Evolutionary conservation across 2,888 invertebrate species (phyloP), one percentile per base, ranked within the genome.

Genomic region (Amphipoea oculea): DNA sequence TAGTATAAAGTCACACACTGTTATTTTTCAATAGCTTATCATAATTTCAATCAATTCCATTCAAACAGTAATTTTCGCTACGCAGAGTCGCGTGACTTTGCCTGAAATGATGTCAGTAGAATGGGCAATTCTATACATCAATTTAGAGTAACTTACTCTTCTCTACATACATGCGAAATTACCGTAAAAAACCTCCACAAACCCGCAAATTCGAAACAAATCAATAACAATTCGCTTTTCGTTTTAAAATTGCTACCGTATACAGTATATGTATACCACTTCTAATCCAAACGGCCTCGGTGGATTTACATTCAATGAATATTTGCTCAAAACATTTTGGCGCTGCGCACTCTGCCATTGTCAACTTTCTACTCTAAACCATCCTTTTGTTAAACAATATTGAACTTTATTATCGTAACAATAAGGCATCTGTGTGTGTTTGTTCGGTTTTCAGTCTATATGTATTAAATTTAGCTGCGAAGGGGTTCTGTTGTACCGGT

Each of bases 231-330:
- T 89, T 84, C 83, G 70, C 70, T 87, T 82, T 87, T 78, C 83
- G 84, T 89, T 90, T 89, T 86, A 86, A 89, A 90, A 85, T 88
- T 75, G 83, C 85, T 89, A 89, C 89, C 87, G 87, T 92, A 89
- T 88, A 89, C 88, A 87, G 83, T 90, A 91, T 90, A 42, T 11
- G 4, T 20, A 92, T 91, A 92, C 91, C 93, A 90, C 91, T 92
- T 93, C 95, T 95, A 95, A 95, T 95, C 94, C 95, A 91, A 89
- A 90, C 90, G 89, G 91, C 91, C 91, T 92, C 92, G 88, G 89
- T 91, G 94, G 94, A 95, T 95, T 95, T 95, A 95, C 95, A 95
- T 95, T 93, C 94, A 93, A 94, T 95, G 95, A 95, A 95, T 95
- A 95, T 95, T 95, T 95, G 95, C 92, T 92, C 94, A 94, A 95